Percentiles rank a stretch among this genome's conserved stretches.
Conservation (phyloP, 2,113 vertebrate species). For the Menidia beryllina region DNA sequence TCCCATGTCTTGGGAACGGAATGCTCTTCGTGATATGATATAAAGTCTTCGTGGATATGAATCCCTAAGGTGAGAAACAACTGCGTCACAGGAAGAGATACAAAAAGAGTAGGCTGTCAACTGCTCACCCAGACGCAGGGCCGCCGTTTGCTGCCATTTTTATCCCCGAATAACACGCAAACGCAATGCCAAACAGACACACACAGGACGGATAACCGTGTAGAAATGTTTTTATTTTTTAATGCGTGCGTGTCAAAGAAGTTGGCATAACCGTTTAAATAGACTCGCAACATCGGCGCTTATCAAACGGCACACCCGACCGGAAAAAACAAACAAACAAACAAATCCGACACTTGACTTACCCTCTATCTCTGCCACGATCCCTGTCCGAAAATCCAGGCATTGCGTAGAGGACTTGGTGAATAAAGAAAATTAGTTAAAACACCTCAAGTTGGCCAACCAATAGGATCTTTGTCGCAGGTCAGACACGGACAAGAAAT, state of each 20-base stretch:
- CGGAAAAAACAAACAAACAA: too few relatives aligned
- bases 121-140: constrained; percentile 15
- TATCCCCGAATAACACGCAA: constrained; percentile 79
- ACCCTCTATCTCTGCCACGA: constrained; percentile 93
- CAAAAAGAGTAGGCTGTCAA: not conserved
- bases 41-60: not conserved
- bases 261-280: too few relatives aligned
- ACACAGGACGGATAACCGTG: not conserved
- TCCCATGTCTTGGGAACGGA: too few relatives aligned
- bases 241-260: too few relatives aligned
- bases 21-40: not conserved
- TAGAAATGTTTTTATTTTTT: fast-evolving
- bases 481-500: not conserved
- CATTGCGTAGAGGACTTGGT: constrained; percentile 75
- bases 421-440: not conserved
- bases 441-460: not conserved
- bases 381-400: constrained; percentile 95
- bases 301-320: too few relatives aligned
- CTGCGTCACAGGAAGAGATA: constrained; percentile 85
- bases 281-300: too few relatives aligned
- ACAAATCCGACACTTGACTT: constrained; percentile 47
- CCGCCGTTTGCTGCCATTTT: constrained; percentile 88
- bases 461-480: not conserved
- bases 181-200: constrained; percentile 60
- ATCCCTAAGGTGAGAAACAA: constrained; percentile 20